phyloP scores from a whole-genome alignment of 2,113 vertebrate genomes.

The Steatornis caripensis region DNA sequence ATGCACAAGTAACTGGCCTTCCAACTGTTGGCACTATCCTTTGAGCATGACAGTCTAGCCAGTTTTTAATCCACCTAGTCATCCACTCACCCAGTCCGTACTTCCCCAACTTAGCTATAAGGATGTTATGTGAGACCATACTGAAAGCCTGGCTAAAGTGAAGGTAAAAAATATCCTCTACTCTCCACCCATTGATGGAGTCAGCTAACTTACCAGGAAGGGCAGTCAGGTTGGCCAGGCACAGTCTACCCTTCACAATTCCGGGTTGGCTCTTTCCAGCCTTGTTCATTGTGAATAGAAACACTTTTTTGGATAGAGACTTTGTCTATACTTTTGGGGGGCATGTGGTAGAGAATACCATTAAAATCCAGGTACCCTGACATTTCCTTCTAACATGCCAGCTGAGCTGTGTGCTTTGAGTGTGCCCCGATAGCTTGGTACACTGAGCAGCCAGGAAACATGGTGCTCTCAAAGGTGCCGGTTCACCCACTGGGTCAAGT shows the following conservation, averaged over 20 bases:
- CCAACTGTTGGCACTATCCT: background rate
- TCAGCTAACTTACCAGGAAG: background rate
- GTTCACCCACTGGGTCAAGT: too few species aligned
- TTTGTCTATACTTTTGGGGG: background rate
- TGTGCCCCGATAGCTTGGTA: accelerated
- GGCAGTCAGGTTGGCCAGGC: background rate
- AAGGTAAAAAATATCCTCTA: background rate
- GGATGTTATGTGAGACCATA: background rate
- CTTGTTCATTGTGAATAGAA: background rate
- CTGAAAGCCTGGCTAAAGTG: background rate
- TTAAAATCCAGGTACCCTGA: background rate
- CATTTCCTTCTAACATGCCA: background rate
- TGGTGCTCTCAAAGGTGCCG: background rate
- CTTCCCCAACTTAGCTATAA: background rate
- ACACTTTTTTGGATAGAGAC: background rate
- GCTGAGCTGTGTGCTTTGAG: background rate
- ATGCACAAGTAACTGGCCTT: background rate
- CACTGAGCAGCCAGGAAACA: background rate
- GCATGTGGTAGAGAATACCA: background rate
- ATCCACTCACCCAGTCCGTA: background rate
- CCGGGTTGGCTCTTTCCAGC: background rate
- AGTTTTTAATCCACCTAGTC: background rate
- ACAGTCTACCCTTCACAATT: background rate
- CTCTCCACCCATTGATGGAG: background rate
- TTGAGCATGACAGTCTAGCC: background rate